phyloP scores from a whole-genome alignment of 2,888 invertebrate species.

The Odiellus spinosus region DNA sequence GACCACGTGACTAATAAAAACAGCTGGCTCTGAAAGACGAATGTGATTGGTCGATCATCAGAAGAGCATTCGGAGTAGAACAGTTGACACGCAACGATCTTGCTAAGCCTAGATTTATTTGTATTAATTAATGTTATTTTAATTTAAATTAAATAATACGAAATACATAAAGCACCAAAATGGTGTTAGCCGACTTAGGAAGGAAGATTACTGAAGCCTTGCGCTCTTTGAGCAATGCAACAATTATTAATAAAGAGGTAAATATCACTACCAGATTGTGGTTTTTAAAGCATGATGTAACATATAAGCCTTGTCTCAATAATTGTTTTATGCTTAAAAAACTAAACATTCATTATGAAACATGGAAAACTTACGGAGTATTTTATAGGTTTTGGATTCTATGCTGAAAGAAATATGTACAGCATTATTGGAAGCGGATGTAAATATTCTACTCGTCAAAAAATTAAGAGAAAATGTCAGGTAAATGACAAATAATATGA shows the following conservation, averaged over 20 bases:
- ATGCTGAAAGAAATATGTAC: conserved; percentile 99
- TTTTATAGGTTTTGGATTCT: conserved; percentile 72
- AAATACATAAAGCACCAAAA: conserved; percentile 29
- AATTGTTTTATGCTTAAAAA: too few relatives aligned
- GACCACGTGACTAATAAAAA: too few relatives aligned
- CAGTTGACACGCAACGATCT: too few relatives aligned
- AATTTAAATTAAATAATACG: too few relatives aligned
- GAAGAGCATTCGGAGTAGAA: too few relatives aligned
- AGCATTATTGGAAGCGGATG: conserved; percentile 90
- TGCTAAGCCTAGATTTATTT: too few relatives aligned
- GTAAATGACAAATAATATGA: conserved; percentile 21
- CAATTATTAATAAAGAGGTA: conserved; percentile 95
- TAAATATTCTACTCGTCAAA: conserved; percentile 85
- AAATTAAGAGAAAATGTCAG: conserved; percentile 89
- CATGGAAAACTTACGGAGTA: too few relatives aligned
- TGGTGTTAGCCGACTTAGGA: conserved; percentile 99
- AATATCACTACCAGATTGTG: conserved; percentile 19
- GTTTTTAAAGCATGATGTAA: neutral
- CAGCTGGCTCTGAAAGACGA: too few relatives aligned
- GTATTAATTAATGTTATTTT: too few relatives aligned
- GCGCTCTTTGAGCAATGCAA: conserved; percentile 92
- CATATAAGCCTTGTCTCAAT: neutral
- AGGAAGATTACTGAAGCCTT: conserved; percentile 97
- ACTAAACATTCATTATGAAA: too few relatives aligned
- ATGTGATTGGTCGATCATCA: too few relatives aligned